These are phyloP conservation scores for Temnothorax longispinosus DNA, from an alignment of 1,140 invertebrate genomes.

Conservation along the genomic window DNA sequence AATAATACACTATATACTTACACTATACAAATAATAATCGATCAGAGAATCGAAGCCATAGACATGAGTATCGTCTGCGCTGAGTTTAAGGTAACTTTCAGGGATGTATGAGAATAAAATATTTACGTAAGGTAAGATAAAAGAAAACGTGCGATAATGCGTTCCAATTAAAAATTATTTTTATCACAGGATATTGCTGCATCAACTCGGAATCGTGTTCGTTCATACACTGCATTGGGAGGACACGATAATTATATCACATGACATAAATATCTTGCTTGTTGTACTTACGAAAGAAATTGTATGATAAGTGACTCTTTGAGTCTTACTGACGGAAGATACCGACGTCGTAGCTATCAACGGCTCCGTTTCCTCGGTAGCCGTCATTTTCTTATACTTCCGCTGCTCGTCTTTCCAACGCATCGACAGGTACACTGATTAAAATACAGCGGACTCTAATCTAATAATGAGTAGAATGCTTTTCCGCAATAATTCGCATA, in stretches of 20 bases:
- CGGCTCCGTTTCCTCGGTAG: conserved; percentile 77
- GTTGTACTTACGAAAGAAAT: conserved; percentile 73
- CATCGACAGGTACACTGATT: not conserved
- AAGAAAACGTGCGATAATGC: not conserved
- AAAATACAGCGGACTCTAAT: not conserved
- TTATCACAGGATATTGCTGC: not conserved
- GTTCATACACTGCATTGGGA: not conserved
- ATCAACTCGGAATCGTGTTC: not conserved
- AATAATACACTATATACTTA: too few relatives aligned
- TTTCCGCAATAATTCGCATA: not conserved
- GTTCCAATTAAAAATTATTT: not conserved
- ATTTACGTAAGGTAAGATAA: not conserved
- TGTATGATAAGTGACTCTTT: conserved; percentile 71
- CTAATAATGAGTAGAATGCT: not conserved
- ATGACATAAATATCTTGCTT: not conserved
- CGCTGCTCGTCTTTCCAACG: not conserved
- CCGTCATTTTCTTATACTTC: conserved; percentile 70
- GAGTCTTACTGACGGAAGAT: conserved; percentile 26
- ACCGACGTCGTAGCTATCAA: conserved; percentile 66
- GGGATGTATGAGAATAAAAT: not conserved
- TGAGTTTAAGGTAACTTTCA: not conserved
- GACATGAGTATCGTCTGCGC: not conserved
- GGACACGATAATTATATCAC: not conserved
- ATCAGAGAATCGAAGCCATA: conserved; percentile 14
- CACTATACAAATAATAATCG: not conserved